Percentiles rank a stretch among this genome's conserved stretches.
These are phyloP conservation scores for Ennomos quercinarius DNA, from an alignment of 2,888 invertebrate species.

Conservation along the genomic window DNA sequence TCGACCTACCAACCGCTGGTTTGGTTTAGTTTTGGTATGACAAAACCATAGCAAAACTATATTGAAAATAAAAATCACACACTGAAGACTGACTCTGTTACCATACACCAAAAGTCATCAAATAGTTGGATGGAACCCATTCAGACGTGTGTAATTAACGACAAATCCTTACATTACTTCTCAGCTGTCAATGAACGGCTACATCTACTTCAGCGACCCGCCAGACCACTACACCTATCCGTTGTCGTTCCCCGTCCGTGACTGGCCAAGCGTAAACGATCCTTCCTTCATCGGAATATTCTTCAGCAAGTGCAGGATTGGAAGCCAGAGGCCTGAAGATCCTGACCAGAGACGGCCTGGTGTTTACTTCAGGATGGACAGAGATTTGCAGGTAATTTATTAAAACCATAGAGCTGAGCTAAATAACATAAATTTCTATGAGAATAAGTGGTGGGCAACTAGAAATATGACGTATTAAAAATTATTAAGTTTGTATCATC, in stretches of 20 bases:
- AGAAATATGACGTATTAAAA: too few relatives aligned
- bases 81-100: too few relatives aligned
- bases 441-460: too few relatives aligned
- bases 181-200: slow-evolving; percentile 92
- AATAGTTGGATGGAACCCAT: too few relatives aligned
- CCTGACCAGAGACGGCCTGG: slow-evolving; percentile 91
- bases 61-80: too few relatives aligned
- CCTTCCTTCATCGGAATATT: slow-evolving; percentile 98
- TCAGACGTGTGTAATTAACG: too few relatives aligned
- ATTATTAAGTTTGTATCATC: too few relatives aligned
- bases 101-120: too few relatives aligned
- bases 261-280: slow-evolving; percentile 94
- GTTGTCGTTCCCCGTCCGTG: slow-evolving; percentile 93
- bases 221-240: slow-evolving; percentile 94
- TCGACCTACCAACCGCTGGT: too few relatives aligned
- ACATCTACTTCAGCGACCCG: slow-evolving; percentile 95
- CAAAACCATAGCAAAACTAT: too few relatives aligned
- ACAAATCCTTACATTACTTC: slow-evolving; percentile 37
- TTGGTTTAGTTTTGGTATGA: too few relatives aligned
- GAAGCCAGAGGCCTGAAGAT: slow-evolving; percentile 89
- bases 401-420: background rate
- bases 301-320: slow-evolving; percentile 95
- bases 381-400: slow-evolving; percentile 73
- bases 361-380: slow-evolving; percentile 90
- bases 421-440: too few relatives aligned